Conservation (phyloP, 2,797 vertebrate genomes). For the Gouania willdenowi region DNA sequence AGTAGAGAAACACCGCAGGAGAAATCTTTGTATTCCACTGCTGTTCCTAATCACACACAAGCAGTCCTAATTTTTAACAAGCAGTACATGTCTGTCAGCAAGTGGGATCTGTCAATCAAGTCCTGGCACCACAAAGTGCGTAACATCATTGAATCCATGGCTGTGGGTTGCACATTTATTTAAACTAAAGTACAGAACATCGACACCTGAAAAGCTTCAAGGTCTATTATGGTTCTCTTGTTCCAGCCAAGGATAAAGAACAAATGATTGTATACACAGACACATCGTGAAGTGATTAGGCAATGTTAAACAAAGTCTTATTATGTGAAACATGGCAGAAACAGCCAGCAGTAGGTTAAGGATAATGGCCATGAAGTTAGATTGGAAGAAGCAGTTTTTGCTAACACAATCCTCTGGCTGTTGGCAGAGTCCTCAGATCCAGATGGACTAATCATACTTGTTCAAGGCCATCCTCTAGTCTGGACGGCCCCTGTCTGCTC, state of each 20-base stretch:
- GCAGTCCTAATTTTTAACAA: slow-evolving; percentile 38
- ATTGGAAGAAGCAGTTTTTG: slow-evolving; percentile 55
- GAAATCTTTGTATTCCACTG: slow-evolving; percentile 46
- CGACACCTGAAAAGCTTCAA: slow-evolving; percentile 49
- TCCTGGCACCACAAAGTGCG: slow-evolving; percentile 8
- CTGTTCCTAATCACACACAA: slow-evolving; percentile 31
- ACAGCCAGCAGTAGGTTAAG: slow-evolving; percentile 33
- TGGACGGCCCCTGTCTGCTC: slow-evolving; percentile 50
- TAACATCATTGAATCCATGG: slow-evolving; percentile 31
- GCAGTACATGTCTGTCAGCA: slow-evolving; percentile 18
- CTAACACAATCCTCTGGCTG: slow-evolving; percentile 59
- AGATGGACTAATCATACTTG: slow-evolving; percentile 66
- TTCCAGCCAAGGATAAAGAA: slow-evolving; percentile 46
- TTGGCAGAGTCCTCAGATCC: slow-evolving; percentile 51
- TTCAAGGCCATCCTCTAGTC: slow-evolving; percentile 62
- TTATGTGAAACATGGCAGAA: slow-evolving; percentile 37
- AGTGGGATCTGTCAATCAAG: slow-evolving; percentile 29
- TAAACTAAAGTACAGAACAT: slow-evolving; percentile 23
- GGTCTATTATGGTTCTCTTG: slow-evolving; percentile 26
- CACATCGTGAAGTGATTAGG: slow-evolving; percentile 54
- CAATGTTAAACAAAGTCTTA: slow-evolving; percentile 56
- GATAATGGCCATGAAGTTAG: slow-evolving; percentile 60
- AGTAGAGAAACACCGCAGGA: slow-evolving; percentile 52
- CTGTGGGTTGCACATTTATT: slow-evolving; percentile 30
- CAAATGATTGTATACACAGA: slow-evolving; percentile 52